Conservation (phyloP, 2,113 vertebrate species). For the Tetrao urogallus region DNA sequence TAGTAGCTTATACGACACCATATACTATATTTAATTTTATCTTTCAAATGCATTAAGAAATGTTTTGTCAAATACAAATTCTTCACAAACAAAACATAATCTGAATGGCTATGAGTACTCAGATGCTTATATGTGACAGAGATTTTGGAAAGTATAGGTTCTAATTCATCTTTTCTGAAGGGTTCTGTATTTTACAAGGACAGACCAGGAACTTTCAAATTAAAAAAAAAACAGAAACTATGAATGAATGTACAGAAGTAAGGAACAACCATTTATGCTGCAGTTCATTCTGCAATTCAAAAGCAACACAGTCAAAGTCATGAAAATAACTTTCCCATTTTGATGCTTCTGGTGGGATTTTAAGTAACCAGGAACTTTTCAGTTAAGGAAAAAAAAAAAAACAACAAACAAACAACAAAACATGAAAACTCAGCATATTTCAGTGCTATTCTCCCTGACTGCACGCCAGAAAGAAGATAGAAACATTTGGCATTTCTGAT, state of each 20-base stretch:
- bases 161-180: conserved; percentile 26
- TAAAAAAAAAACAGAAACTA: not conserved
- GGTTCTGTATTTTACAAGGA: conserved; percentile 18
- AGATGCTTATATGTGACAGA: not conserved
- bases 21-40: conserved; percentile 3
- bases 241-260: not conserved
- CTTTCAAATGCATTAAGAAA: conserved; percentile 1
- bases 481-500: not conserved
- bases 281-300: conserved; percentile 6
- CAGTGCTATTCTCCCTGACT: not conserved
- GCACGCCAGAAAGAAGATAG: not conserved
- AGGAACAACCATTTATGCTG: conserved; percentile 1
- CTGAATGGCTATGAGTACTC: not conserved
- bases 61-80: not conserved
- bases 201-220: conserved; percentile 27
- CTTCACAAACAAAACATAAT: not conserved
- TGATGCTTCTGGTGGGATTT: not conserved
- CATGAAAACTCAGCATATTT: not conserved
- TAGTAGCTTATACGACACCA: not conserved
- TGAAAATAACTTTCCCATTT: not conserved
- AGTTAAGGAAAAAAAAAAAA: not conserved
- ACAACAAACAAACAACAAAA: not conserved
- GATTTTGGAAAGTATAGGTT: conserved; percentile 39
- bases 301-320: not conserved
- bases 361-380: conserved; percentile 18